Evolutionary conservation across 2,888 invertebrate species (phyloP).

Genomic region (Thymelicus lineola): DNA sequence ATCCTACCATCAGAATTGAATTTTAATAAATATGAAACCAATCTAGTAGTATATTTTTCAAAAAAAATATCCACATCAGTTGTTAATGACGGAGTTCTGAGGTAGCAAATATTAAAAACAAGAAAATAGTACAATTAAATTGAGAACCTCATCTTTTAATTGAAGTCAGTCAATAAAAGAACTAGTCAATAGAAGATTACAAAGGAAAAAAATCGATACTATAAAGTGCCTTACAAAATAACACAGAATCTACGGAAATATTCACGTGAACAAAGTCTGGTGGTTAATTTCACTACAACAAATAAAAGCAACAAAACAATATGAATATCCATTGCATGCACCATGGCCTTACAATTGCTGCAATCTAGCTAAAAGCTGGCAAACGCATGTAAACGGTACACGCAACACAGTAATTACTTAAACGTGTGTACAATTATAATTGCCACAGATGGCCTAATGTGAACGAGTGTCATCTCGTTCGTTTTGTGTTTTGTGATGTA

Average conservation of each 20-base stretch:
- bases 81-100: too few relatives aligned
- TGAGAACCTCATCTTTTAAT: too few relatives aligned
- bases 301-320: conserved; percentile 6
- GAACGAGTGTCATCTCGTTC: conserved; percentile 5
- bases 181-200: too few relatives aligned
- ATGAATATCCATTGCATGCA: conserved; percentile 9
- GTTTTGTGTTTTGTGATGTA: background rate
- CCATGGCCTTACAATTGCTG: conserved; percentile 28
- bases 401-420: conserved; percentile 37
- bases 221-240: background rate
- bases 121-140: too few relatives aligned
- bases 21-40: too few relatives aligned
- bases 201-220: too few relatives aligned
- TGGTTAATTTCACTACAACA: background rate
- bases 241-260: background rate
- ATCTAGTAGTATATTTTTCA: too few relatives aligned
- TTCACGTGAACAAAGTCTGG: background rate
- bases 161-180: too few relatives aligned
- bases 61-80: too few relatives aligned
- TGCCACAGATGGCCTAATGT: conserved; percentile 26
- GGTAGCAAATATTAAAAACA: too few relatives aligned
- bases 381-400: conserved; percentile 32
- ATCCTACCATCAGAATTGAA: too few relatives aligned
- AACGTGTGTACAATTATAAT: conserved; percentile 38
- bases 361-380: conserved; percentile 38